Conservation (phyloP, 2,797 vertebrate species). For the Danionella dracula region DNA sequence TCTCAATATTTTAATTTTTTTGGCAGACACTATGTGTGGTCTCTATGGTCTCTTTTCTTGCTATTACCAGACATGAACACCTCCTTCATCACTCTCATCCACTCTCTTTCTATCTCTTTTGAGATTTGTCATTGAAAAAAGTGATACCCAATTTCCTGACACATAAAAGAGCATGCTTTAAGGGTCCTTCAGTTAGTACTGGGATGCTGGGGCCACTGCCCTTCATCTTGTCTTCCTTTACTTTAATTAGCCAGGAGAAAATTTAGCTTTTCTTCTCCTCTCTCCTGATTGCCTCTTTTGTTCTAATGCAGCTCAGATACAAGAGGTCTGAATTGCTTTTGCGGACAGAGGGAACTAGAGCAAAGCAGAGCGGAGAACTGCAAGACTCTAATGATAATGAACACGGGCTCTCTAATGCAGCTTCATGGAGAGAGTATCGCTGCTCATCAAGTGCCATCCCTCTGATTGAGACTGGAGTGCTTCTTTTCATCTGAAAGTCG, state of each 20-base stretch:
- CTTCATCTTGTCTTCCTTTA: slow-evolving; percentile 45
- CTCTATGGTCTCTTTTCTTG: background rate
- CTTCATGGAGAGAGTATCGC: slow-evolving; percentile 8
- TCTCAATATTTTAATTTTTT: too few species aligned
- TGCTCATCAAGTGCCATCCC: slow-evolving; percentile 12
- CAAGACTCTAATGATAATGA: slow-evolving; percentile 38
- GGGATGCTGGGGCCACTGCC: slow-evolving; percentile 27
- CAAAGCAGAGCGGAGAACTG: slow-evolving; percentile 11
- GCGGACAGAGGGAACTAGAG: slow-evolving; percentile 18
- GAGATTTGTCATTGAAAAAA: slow-evolving; percentile 22
- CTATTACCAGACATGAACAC: slow-evolving; percentile 6
- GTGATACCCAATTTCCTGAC: slow-evolving; percentile 34
- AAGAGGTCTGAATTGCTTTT: slow-evolving; percentile 11
- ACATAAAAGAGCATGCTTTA: slow-evolving; percentile 39
- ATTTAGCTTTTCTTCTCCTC: slow-evolving; percentile 41
- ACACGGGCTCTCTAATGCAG: slow-evolving; percentile 23
- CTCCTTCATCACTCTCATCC: background rate
- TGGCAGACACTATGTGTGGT: too few species aligned
- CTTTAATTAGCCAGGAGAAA: slow-evolving; percentile 47
- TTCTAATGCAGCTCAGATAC: slow-evolving; percentile 37
- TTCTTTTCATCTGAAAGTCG: background rate
- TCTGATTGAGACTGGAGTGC: slow-evolving; percentile 15
- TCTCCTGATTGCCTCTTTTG: slow-evolving; percentile 38
- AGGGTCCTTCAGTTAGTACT: slow-evolving; percentile 39
- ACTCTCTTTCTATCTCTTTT: slow-evolving; percentile 1